Conservation (phyloP, 1,140 invertebrate species). For the Pachypeltis micranthus region DNA sequence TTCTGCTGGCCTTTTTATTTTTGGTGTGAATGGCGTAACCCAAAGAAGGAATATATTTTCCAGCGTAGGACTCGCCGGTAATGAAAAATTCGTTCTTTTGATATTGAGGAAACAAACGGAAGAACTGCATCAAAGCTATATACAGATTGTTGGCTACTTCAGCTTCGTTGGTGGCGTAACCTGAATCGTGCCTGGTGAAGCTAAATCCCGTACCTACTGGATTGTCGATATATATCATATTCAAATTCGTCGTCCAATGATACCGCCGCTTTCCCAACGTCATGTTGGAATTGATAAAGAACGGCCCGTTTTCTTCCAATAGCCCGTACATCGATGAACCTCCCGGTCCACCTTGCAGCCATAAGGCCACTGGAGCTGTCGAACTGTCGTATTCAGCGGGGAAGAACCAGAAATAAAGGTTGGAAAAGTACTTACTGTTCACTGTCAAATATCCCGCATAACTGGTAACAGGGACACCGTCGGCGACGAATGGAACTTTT, state of each 20-base stretch:
- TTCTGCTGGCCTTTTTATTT: conserved; percentile 44
- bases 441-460: conserved; percentile 34
- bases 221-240: conserved; percentile 65
- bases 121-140: conserved; percentile 44
- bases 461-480: conserved; percentile 33
- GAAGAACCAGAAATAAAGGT: conserved; percentile 71
- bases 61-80: conserved; percentile 77
- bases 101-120: conserved; percentile 54
- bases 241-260: conserved; percentile 21
- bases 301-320: conserved; percentile 54
- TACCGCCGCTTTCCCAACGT: conserved; percentile 30
- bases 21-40: conserved; percentile 60
- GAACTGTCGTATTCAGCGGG: conserved; percentile 39
- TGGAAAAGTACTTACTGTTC: conserved; percentile 33
- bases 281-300: not conserved
- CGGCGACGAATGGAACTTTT: not conserved
- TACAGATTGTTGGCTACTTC: conserved; percentile 33
- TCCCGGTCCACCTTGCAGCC: conserved; percentile 69
- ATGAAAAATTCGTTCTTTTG: conserved; percentile 58
- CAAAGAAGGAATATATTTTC: conserved; percentile 61
- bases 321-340: conserved; percentile 56
- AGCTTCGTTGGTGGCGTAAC: conserved; percentile 52
- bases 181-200: conserved; percentile 36
- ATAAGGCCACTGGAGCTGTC: conserved; percentile 51
- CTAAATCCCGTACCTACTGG: conserved; percentile 34